Evolutionary conservation across 2,113 vertebrate genomes (phyloP).

Genomic region (Lethenteron reissneri): DNA sequence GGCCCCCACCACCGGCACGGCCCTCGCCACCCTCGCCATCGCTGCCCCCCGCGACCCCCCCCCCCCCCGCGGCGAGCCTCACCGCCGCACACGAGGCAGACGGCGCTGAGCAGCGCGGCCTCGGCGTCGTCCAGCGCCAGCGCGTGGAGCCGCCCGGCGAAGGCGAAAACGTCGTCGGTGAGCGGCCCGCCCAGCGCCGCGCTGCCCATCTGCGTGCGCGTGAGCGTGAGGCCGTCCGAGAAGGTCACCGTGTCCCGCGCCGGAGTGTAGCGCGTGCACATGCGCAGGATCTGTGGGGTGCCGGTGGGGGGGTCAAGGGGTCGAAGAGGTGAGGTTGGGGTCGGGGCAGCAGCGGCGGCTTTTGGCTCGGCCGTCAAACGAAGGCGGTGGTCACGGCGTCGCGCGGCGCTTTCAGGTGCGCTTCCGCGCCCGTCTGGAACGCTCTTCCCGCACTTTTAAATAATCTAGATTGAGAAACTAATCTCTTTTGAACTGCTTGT

Average conservation of each 20-base stretch:
- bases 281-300: not conserved
- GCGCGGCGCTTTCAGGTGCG: too few species aligned
- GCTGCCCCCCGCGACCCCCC: too few species aligned
- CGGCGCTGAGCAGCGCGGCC: not conserved
- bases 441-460: too few species aligned
- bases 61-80: not conserved
- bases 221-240: not conserved
- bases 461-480: too few species aligned
- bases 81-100: conserved; percentile 5
- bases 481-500: too few species aligned
- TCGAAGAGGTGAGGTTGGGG: not conserved
- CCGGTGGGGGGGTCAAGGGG: not conserved
- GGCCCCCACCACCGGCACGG: too few species aligned
- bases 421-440: too few species aligned
- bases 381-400: too few species aligned
- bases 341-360: too few species aligned
- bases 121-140: not conserved
- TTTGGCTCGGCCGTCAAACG: too few species aligned
- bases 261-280: not conserved
- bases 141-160: not conserved
- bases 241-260: not conserved
- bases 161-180: not conserved
- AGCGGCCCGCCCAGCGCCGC: not conserved
- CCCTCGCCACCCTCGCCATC: too few species aligned
- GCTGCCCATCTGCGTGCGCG: not conserved